These are phyloP conservation scores for Arvicanthis niloticus DNA, from an alignment of 2,113 vertebrate genomes.

Conservation along the genomic window DNA sequence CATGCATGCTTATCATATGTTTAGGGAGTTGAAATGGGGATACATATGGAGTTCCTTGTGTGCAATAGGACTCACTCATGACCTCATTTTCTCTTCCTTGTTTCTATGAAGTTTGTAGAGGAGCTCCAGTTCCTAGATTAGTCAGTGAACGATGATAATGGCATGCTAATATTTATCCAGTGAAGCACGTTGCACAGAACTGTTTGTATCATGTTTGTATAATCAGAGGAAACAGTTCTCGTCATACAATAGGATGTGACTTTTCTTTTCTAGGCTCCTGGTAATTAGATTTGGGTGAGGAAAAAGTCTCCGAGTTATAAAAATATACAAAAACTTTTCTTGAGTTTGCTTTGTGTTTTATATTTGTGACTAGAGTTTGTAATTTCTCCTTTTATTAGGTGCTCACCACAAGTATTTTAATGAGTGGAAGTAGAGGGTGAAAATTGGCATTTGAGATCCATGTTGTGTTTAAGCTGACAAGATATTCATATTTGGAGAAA, in stretches of 20 bases:
- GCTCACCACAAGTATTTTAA: neutral
- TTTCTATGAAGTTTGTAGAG: neutral
- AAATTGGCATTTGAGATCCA: constrained; percentile 15
- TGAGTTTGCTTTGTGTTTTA: constrained; percentile 15
- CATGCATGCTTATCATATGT: neutral
- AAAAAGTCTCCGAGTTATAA: constrained; percentile 35
- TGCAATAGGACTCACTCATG: neutral
- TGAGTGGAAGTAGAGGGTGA: neutral
- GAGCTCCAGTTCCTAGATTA: neutral
- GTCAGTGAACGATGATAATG: neutral
- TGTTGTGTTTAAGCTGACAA: constrained; percentile 32
- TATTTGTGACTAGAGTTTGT: constrained; percentile 25
- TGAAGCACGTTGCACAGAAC: constrained; percentile 26
- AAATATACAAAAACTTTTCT: neutral
- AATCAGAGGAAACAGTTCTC: constrained; percentile 24
- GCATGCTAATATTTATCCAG: constrained; percentile 56
- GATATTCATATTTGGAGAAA: neutral
- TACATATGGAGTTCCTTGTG: neutral
- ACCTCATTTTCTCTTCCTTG: neutral
- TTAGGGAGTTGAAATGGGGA: neutral
- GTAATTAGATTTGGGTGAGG: constrained; percentile 29
- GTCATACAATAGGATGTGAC: constrained; percentile 6
- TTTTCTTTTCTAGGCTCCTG: constrained; percentile 34
- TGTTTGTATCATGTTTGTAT: constrained; percentile 31
- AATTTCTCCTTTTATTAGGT: neutral